Conservation (phyloP, 2,888 invertebrate species). For the Pachymerium ferrugineum region DNA sequence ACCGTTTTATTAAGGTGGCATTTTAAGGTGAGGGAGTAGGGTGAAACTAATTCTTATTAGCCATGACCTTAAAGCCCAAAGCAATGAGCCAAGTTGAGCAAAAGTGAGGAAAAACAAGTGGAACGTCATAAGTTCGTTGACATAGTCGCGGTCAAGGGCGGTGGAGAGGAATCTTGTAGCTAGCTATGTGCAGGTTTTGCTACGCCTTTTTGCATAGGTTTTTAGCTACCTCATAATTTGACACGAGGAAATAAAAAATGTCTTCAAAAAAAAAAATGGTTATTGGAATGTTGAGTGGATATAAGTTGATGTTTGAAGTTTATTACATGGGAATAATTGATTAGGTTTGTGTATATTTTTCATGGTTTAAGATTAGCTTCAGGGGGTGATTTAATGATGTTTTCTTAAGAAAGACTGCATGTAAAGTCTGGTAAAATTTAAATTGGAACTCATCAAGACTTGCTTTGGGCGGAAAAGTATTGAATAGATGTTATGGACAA, state of each 20-base stretch:
- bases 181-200: background rate
- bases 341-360: too few relatives aligned
- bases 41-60: background rate
- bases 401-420: too few relatives aligned
- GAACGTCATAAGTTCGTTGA: background rate
- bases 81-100: background rate
- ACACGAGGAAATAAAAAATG: background rate
- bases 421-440: too few relatives aligned
- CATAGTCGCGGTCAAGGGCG: constrained; percentile 2
- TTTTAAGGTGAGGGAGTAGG: too few relatives aligned
- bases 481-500: too few relatives aligned
- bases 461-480: too few relatives aligned
- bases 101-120: background rate
- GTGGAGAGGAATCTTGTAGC: background rate
- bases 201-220: background rate
- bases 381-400: too few relatives aligned
- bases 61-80: background rate
- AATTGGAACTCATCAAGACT: too few relatives aligned
- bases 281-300: too few relatives aligned
- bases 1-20: background rate
- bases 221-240: background rate
- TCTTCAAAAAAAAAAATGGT: background rate
- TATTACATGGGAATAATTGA: background rate
- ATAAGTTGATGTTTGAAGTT: too few relatives aligned
- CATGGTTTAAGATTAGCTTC: too few relatives aligned